Conservation (phyloP, 2,113 vertebrate genomes). For the Rhinichthys klamathensis region DNA sequence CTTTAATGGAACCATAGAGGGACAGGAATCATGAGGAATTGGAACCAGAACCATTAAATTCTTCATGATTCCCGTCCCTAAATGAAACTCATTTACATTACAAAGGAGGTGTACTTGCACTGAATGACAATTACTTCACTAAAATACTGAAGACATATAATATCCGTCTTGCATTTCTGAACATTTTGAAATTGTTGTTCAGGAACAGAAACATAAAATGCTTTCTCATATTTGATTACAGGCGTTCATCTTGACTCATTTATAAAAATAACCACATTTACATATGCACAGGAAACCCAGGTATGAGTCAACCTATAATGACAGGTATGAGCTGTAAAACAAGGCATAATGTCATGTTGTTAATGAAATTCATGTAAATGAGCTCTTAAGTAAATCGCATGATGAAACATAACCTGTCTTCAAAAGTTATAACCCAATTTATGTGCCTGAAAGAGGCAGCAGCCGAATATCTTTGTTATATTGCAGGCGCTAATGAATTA, state of each 20-base stretch:
- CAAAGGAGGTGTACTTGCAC: background rate
- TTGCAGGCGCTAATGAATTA: conserved; percentile 40
- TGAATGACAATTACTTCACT: conserved; percentile 8
- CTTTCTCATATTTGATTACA: background rate
- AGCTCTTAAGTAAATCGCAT: conserved; percentile 3
- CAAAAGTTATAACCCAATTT: conserved; percentile 39
- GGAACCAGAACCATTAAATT: background rate
- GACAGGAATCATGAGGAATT: background rate
- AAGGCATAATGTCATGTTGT: background rate
- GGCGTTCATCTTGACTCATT: background rate
- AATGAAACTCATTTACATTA: conserved; percentile 8
- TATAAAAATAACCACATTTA: background rate
- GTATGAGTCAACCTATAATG: background rate
- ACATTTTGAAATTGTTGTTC: background rate
- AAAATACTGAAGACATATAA: background rate
- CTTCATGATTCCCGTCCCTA: background rate
- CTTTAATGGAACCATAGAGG: background rate
- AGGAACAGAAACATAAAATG: background rate
- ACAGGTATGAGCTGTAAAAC: background rate
- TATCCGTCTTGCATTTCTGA: background rate
- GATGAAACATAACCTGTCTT: conserved; percentile 13
- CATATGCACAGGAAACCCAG: background rate
- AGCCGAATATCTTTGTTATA: conserved; percentile 28
- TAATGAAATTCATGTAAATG: conserved; percentile 20
- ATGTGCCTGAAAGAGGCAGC: conserved; percentile 15